These are phyloP conservation scores for Hippopotamyrus pictus DNA, from an alignment of 2,797 vertebrate species.

Conservation along the genomic window DNA sequence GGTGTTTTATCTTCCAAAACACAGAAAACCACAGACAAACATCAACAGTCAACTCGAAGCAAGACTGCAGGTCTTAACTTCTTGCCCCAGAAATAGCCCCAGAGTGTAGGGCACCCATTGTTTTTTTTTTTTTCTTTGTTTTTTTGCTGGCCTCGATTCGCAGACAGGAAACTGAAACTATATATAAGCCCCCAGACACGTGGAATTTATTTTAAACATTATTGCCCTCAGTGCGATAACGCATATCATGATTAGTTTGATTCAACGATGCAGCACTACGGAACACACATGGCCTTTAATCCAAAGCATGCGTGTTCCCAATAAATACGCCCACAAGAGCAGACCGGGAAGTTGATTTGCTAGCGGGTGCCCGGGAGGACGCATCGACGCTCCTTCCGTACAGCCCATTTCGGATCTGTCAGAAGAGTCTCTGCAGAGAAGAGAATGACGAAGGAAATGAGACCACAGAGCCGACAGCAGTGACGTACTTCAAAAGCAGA, in stretches of 20 bases:
- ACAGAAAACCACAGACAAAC: not conserved
- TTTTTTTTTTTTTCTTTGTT: not conserved
- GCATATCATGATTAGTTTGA: not conserved
- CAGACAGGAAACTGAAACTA: not conserved
- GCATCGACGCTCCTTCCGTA: not conserved
- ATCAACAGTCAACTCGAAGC: not conserved
- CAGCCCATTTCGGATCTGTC: not conserved
- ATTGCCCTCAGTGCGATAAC: not conserved
- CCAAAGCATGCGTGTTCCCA: not conserved
- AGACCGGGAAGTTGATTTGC: not conserved
- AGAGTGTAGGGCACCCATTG: not conserved
- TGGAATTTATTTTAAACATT: not conserved
- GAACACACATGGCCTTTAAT: not conserved
- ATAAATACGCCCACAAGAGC: not conserved
- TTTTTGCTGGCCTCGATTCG: not conserved
- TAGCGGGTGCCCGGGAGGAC: not conserved
- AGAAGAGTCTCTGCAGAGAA: not conserved
- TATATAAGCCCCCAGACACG: not conserved
- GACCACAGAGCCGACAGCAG: not conserved
- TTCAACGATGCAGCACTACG: not conserved
- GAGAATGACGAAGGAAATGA: not conserved
- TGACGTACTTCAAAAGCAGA: slow-evolving; percentile 40
- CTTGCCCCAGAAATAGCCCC: not conserved
- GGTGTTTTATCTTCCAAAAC: not conserved
- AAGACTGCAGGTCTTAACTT: not conserved